These are phyloP conservation scores for Eulithis testata DNA, from an alignment of 2,888 invertebrate species.

Conservation along the genomic window DNA sequence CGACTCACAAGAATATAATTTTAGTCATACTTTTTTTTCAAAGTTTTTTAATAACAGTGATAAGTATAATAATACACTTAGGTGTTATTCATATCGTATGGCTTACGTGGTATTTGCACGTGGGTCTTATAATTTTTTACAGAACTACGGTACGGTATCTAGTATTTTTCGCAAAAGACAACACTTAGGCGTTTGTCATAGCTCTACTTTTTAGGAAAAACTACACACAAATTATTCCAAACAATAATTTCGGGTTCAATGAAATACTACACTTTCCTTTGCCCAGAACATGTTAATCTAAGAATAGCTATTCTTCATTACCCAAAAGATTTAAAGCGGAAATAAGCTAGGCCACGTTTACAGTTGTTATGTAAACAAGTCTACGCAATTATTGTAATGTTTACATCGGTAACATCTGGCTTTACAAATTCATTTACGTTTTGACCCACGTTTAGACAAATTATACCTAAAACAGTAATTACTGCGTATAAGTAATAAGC, in stretches of 20 bases:
- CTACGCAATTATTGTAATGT: conserved; percentile 37
- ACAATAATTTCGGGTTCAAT: neutral
- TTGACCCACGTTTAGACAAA: conserved; percentile 18
- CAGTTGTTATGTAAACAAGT: conserved; percentile 38
- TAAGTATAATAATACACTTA: no score
- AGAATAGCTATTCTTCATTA: conserved; percentile 18
- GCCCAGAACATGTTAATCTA: conserved; percentile 13
- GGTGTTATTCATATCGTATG: no score
- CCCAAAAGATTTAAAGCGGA: conserved; percentile 28
- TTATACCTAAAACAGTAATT: conserved; percentile 2
- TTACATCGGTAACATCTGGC: conserved; percentile 38
- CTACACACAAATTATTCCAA: neutral
- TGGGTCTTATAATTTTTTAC: no score
- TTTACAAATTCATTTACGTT: conserved; percentile 28
- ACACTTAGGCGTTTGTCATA: no score
- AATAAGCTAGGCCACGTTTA: conserved; percentile 26
- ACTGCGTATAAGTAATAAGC: neutral
- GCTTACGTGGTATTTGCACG: no score
- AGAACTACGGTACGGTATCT: no score
- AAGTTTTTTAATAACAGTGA: no score
- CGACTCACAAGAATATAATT: conserved; percentile 4
- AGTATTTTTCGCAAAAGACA: no score
- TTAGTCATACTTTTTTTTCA: no score
- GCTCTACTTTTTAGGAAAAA: neutral
- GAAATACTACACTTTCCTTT: neutral